Base-by-base conservation (phyloP, 2,113 vertebrate genomes). In the Leucosticte australis region DNA sequence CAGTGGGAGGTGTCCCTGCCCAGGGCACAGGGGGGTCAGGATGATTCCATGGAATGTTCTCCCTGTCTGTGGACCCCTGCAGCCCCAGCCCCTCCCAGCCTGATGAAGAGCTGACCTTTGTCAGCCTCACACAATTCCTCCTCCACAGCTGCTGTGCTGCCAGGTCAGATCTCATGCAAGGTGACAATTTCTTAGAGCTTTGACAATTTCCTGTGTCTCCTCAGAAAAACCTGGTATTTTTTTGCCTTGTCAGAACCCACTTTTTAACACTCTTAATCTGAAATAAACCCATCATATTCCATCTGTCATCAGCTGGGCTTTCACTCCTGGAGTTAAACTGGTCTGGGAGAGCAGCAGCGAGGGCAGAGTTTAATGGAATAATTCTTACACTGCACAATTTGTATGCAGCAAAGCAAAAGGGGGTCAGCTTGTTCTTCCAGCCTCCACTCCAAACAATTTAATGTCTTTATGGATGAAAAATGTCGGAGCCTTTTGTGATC, bases 341-440 rank as follows among this genome's bases (percentile, higher is more conserved):
- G 18, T 5, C 78, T 60, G 74, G 57, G 78, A 59, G 64, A 85
- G 67, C 37, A 49, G 81, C 24, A 71, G 24, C 2, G 46, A 91
- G n/a, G 1, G 17, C 15, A 62, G 85, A 47, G 76, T 56, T 80
- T 62, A 83, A 81, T 33, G 33, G 69, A 91, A 69, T 3, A 22
- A 39, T 16, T 90, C 83, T 77, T 17, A 53, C 23, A 15, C 33
- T 5, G 37, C 9, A 15, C 46, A 47, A 55, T 89, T 92, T 59
- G 41, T 55, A 19, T 7, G 89, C 92, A 80, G 83, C 24, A 65
- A 90, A 80, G 88, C 60, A 81, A 88, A 95, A 95, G 63, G 91
- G 82, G 88, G 80, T 83, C 80, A 75, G 78, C 70, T 35, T 93
- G 90, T 93, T 87, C 90, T 70, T 81, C 83, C 83, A 91, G 78